These are phyloP conservation scores for Cyclopterus lumpus DNA, from an alignment of 2,797 vertebrate genomes.

Conservation along the genomic window DNA sequence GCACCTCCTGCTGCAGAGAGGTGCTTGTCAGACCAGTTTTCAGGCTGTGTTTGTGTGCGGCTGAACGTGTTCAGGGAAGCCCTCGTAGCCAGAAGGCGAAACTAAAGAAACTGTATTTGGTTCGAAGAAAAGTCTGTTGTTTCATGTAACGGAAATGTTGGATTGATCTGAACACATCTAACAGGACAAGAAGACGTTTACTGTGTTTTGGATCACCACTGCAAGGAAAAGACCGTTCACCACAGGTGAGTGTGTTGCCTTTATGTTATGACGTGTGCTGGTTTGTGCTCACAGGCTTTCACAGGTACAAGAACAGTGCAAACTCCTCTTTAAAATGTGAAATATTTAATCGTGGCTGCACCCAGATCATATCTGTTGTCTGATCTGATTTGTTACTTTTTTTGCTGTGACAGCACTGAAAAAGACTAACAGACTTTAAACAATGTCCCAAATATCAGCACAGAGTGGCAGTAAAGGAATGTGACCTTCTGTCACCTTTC, in stretches of 20 bases:
- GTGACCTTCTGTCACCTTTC: constrained; percentile 17
- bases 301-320: background rate
- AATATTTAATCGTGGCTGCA: background rate
- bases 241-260: constrained; percentile 62
- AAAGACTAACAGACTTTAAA: background rate
- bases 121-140: background rate
- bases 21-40: constrained; percentile 69
- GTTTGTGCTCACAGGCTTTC: constrained; percentile 4
- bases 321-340: background rate
- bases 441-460: background rate
- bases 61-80: constrained; percentile 12
- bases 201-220: constrained; percentile 21
- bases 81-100: background rate
- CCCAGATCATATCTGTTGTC: background rate
- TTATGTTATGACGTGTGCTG: background rate
- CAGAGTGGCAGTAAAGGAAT: constrained; percentile 19
- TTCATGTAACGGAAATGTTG: background rate
- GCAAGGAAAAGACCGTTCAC: constrained; percentile 6
- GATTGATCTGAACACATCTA: background rate
- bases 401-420: background rate
- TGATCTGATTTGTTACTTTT: background rate
- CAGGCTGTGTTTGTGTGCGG: constrained; percentile 6
- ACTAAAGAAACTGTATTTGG: background rate
- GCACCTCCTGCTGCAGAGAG: constrained; percentile 47
- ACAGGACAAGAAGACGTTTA: background rate